A percentile compares a stretch with the other conserved stretches of the same genome.
phyloP scores from a whole-genome alignment of 1,140 invertebrate species.

The Hyles vespertilio region DNA sequence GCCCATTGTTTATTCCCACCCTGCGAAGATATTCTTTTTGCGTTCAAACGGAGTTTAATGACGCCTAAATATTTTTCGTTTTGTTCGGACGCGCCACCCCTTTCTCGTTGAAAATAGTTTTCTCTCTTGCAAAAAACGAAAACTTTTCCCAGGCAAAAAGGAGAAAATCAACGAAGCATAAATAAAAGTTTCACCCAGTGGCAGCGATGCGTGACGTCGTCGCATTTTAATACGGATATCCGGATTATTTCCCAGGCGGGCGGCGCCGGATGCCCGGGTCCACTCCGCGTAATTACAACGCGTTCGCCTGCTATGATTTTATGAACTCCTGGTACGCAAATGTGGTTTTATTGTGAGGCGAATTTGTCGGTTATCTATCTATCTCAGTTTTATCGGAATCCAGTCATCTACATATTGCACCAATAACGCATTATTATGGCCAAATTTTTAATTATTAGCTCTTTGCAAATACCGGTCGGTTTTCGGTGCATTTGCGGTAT shows the following conservation, averaged over 20 bases:
- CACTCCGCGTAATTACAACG: conserved; percentile 24
- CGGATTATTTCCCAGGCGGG: conserved; percentile 22
- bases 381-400: too few relatives aligned
- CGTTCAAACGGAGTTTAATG: too few relatives aligned
- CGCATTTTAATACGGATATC: conserved; percentile 14
- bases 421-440: too few relatives aligned
- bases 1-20: not conserved
- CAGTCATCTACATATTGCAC: too few relatives aligned
- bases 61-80: too few relatives aligned
- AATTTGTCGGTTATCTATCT: not conserved
- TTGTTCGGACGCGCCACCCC: too few relatives aligned
- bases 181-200: conserved; percentile 4
- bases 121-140: too few relatives aligned
- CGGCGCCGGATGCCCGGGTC: conserved; percentile 7
- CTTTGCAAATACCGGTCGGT: too few relatives aligned
- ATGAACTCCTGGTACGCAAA: not conserved
- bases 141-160: not conserved
- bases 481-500: too few relatives aligned
- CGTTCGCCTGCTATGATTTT: not conserved
- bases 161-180: conserved; percentile 3
- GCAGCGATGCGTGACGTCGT: conserved; percentile 12
- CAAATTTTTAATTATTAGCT: too few relatives aligned
- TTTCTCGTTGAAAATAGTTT: too few relatives aligned
- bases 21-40: too few relatives aligned
- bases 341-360: not conserved